phyloP scores from a whole-genome alignment of 1,140 invertebrate species.

The Neomicropteryx cornuta region DNA sequence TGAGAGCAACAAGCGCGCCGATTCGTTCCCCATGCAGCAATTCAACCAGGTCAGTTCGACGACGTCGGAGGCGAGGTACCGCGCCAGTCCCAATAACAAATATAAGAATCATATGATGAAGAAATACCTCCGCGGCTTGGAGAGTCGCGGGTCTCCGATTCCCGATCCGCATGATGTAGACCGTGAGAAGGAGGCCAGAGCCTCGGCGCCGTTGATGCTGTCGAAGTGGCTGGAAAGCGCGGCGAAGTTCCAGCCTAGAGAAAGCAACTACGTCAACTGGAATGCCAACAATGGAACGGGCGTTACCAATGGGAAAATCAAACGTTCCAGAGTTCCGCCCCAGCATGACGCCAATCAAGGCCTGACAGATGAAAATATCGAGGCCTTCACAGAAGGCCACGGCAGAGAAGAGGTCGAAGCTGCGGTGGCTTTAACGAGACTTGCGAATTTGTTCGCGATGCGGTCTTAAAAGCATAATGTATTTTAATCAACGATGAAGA shows the following conservation, averaged over 20 bases:
- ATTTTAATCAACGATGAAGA: too few species aligned
- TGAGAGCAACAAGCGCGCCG: slow-evolving; percentile 5
- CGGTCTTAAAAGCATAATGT: too few species aligned
- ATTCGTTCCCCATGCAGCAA: slow-evolving; percentile 17
- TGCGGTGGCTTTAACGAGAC: slow-evolving; percentile 50
- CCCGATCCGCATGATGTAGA: slow-evolving; percentile 9
- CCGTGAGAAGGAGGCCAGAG: slow-evolving; percentile 19
- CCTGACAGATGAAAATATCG: background rate
- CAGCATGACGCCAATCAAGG: background rate
- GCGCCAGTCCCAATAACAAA: slow-evolving; percentile 21
- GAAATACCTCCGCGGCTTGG: slow-evolving; percentile 35
- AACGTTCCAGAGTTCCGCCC: background rate
- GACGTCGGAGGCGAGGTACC: slow-evolving; percentile 20
- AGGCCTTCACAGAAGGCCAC: slow-evolving; percentile 23
- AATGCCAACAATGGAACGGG: slow-evolving; percentile 26
- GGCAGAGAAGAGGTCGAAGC: slow-evolving; percentile 58
- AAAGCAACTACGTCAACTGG: slow-evolving; percentile 55
- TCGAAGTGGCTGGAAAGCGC: slow-evolving; percentile 60
- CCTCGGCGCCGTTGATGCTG: slow-evolving; percentile 40
- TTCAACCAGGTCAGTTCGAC: slow-evolving; percentile 28
- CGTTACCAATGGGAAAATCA: too few species aligned
- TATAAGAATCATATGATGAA: slow-evolving; percentile 47
- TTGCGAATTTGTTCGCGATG: slow-evolving; percentile 34
- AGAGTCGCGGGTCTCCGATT: slow-evolving; percentile 13
- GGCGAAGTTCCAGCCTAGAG: slow-evolving; percentile 50